Base-by-base conservation (phyloP, 2,888 invertebrate genomes). In the Apamea crenata region DNA sequence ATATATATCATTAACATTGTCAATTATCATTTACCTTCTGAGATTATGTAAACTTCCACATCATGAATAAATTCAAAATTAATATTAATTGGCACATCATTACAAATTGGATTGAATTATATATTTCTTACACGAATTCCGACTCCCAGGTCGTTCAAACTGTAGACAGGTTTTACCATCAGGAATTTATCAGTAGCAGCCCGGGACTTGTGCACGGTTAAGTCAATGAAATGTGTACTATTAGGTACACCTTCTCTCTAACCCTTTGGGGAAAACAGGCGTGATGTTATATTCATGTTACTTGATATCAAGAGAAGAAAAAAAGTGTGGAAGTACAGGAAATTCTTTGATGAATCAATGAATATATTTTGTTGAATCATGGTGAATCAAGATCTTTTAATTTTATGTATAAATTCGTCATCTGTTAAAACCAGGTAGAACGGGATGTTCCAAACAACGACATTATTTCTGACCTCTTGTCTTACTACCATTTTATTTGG, bases 331-430 rank as follows among this genome's bases (percentile, higher is more conserved):
- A 56, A 40, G 8, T 44, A n/a, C 36, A 40, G 68, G 36, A 82
- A 80, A 56, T 63, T 50, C n/a, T 53, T 44, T 32, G n/a, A 77
- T 83, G 81, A 81, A 32, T 83, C 83, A 81, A 66, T n/a, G 40
- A 40, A 56, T 56, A 10, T 56, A 10, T 53, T 25, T 8, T 21
- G 36, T 65, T 81, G 77, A 83, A 65, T 77, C 81, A 77, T 16
- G 6, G 12, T 50, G 47, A 77, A 63, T 69, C 63, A 65, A 82
- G 12, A 16, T 40, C 25, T 14, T 69, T 69, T 36, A n/a, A 32
- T 70, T 44, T 56, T 21, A 80, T 1, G 25, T 63, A 21, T 12
- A 44, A 53, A 56, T 80, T 75, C 47, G 56, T 80, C 63, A 82
- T 36, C 6, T 36, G 16, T 50, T 50, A n/a, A 50, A 80, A 44